Percentiles rank a stretch among this genome's conserved stretches.
phyloP scores from a whole-genome alignment of 2,888 invertebrate genomes.

The Drosophila lacicola region DNA sequence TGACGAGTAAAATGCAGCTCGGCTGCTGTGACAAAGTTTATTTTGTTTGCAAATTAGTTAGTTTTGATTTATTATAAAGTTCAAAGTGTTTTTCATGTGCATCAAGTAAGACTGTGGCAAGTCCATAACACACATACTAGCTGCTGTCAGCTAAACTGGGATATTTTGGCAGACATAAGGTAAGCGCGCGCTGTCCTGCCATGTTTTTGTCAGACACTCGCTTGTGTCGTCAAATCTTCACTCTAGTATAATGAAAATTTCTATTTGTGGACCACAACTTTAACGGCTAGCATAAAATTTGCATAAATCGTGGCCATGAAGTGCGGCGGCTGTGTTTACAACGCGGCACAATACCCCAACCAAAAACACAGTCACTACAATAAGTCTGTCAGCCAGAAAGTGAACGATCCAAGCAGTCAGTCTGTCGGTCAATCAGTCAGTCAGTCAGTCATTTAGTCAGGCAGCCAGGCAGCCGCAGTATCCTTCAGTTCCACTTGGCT shows the following conservation, averaged over 20 bases:
- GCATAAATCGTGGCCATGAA: constrained; percentile 42
- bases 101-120: not conserved
- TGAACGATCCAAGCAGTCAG: constrained; percentile 22
- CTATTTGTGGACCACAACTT: constrained; percentile 29
- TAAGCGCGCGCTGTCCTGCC: not conserved
- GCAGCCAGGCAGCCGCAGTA: constrained; percentile 44
- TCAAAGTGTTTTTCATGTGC: not conserved
- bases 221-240: constrained; percentile 11
- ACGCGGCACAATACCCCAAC: constrained; percentile 1
- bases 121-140: not conserved
- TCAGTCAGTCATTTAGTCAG: constrained; percentile 10
- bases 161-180: not conserved
- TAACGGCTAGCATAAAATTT: constrained; percentile 42
- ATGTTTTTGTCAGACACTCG: not conserved
- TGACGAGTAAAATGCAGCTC: not conserved
- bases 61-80: not conserved
- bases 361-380: constrained; percentile 5
- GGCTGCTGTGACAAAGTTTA: not conserved
- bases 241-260: constrained; percentile 42
- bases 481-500: constrained; percentile 73
- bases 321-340: constrained; percentile 10
- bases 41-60: not conserved
- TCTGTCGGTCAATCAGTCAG: not conserved
- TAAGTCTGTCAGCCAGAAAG: constrained; percentile 9
- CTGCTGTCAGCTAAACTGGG: too few relatives aligned